These are phyloP conservation scores for Brenthis ino DNA, from an alignment of 2,888 invertebrate genomes.

Conservation along the genomic window DNA sequence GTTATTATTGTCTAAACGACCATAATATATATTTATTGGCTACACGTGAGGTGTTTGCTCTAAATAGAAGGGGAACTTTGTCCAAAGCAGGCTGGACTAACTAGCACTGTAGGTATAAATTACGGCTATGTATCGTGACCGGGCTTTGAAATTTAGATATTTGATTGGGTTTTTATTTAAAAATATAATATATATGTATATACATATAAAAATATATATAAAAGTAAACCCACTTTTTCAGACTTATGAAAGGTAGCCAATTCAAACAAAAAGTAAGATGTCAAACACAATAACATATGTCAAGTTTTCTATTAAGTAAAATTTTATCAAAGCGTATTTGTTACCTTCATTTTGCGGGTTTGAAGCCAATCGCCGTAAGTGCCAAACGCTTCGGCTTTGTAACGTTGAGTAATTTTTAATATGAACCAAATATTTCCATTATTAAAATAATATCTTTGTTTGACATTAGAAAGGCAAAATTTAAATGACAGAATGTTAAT, in stretches of 20 bases:
- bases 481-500: constrained; percentile 1
- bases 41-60: constrained; percentile 37
- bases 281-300: not conserved
- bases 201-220: too few species aligned
- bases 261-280: too few species aligned
- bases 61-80: constrained; percentile 29
- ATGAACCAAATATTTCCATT: constrained; percentile 7
- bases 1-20: constrained; percentile 41
- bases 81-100: not conserved
- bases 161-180: too few species aligned
- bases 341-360: not conserved
- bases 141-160: too few species aligned
- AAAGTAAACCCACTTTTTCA: too few species aligned
- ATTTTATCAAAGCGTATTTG: too few species aligned
- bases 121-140: too few species aligned
- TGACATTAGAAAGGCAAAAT: constrained; percentile 2
- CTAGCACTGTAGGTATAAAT: not conserved
- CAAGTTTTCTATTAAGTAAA: too few species aligned
- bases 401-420: constrained; percentile 1
- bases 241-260: too few species aligned
- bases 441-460: constrained; percentile 9
- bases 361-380: not conserved
- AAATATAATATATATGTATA: too few species aligned
- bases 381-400: not conserved
- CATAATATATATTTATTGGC: constrained; percentile 38